phyloP scores from a whole-genome alignment of 2,888 invertebrate species.

The Drosophila falleni region DNA sequence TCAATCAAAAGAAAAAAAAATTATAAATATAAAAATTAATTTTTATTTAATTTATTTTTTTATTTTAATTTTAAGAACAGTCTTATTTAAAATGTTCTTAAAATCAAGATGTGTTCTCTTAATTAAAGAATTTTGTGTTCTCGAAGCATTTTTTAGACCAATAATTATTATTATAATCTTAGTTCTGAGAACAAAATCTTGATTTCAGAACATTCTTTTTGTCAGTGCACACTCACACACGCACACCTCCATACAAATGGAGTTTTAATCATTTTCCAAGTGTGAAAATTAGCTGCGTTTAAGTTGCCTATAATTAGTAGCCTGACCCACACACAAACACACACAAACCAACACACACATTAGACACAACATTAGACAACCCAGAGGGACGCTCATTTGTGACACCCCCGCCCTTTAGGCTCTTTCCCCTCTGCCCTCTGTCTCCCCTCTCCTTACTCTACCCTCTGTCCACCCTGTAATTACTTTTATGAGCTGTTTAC shows the following conservation, averaged over 20 bases:
- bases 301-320: conserved; percentile 79
- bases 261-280: conserved; percentile 85
- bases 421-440: not conserved
- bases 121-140: too few species aligned
- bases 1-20: too few species aligned
- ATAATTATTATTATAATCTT: too few species aligned
- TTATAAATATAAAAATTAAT: too few species aligned
- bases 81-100: too few species aligned
- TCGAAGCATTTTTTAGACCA: too few species aligned
- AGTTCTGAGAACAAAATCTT: too few species aligned
- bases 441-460: too few species aligned
- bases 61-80: too few species aligned
- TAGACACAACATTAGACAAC: conserved; percentile 23
- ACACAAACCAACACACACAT: conserved; percentile 7
- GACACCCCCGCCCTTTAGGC: conserved; percentile 40
- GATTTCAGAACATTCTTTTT: too few species aligned
- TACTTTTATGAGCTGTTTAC: conserved; percentile 85
- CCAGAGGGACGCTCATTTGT: conserved; percentile 56
- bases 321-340: conserved; percentile 28
- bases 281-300: conserved; percentile 82
- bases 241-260: conserved; percentile 74
- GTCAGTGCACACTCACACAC: conserved; percentile 57
- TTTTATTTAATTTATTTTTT: too few species aligned
- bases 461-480: conserved; percentile 63
- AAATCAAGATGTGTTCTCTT: too few species aligned